Conservation (phyloP, 2,113 vertebrate species). For the Mixornis gularis region DNA sequence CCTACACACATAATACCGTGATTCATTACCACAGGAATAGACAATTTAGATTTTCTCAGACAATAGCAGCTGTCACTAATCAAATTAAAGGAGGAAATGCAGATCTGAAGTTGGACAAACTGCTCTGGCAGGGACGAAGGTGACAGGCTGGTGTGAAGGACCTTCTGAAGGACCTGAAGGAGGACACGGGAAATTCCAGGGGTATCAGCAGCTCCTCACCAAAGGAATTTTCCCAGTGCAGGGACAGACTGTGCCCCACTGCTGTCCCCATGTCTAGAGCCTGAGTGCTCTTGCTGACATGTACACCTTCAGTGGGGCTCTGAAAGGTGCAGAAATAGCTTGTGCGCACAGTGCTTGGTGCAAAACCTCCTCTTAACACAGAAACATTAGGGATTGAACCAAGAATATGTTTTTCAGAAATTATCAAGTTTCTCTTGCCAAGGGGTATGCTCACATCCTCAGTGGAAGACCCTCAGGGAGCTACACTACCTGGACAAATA, state of each 20-base stretch:
- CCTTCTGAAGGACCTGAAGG: too few relatives aligned
- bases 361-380: not conserved
- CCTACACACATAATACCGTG: slow-evolving; percentile 49
- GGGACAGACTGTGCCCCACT: not conserved
- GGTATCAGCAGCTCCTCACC: not conserved
- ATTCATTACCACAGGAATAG: slow-evolving; percentile 76
- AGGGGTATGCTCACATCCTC: not conserved
- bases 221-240: not conserved
- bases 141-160: not conserved
- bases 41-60: slow-evolving; percentile 75
- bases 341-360: not conserved
- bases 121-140: not conserved
- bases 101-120: slow-evolving; percentile 30
- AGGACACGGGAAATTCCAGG: not conserved
- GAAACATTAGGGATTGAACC: not conserved
- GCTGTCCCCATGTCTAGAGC: not conserved
- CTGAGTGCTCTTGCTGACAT: not conserved
- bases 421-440: not conserved
- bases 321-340: not conserved
- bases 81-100: slow-evolving; percentile 66
- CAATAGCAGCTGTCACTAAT: slow-evolving; percentile 73
- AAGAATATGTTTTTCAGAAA: not conserved
- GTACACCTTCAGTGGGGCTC: not conserved
- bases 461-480: not conserved
- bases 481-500: not conserved